Conservation (phyloP, 2,113 vertebrate genomes). For the Seriola quinqueradiata region DNA sequence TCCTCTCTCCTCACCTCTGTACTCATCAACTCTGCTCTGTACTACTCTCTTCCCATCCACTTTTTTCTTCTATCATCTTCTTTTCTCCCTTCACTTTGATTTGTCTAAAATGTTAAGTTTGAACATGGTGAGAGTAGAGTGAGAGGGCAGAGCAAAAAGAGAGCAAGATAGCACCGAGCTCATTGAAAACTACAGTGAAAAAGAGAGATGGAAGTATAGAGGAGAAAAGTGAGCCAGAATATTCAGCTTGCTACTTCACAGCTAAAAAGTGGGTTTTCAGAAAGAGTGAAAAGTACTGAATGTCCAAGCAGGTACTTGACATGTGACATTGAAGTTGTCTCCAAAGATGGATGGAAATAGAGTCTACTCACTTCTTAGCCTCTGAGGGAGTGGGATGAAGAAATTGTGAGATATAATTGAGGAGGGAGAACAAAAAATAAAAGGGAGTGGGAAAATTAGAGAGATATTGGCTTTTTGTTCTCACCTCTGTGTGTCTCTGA, state of each 20-base stretch:
- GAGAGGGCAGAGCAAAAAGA: conserved; percentile 26
- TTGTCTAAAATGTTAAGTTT: conserved; percentile 66
- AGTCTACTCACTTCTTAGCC: conserved; percentile 39
- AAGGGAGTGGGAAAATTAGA: conserved; percentile 13
- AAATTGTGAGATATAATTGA: conserved; percentile 49
- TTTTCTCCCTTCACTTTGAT: conserved; percentile 59
- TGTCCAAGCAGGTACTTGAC: conserved; percentile 66
- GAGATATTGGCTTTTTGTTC: conserved; percentile 46
- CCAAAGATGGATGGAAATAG: conserved; percentile 60
- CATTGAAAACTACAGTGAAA: conserved; percentile 50
- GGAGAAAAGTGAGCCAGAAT: conserved; percentile 39
- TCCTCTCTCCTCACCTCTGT: conserved; percentile 21
- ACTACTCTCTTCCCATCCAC: conserved; percentile 28
- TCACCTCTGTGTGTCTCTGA: conserved; percentile 36
- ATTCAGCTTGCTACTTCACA: conserved; percentile 44
- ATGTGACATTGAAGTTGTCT: conserved; percentile 60
- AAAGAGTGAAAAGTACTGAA: conserved; percentile 38
- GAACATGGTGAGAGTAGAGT: conserved; percentile 41
- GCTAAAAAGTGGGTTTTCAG: conserved; percentile 17
- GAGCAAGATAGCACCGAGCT: conserved; percentile 25
- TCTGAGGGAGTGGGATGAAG: conserved; percentile 16
- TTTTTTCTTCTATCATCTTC: conserved; percentile 35
- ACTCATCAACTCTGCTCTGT: conserved; percentile 25
- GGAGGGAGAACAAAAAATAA: conserved; percentile 18
- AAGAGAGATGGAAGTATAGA: conserved; percentile 5